Conservation (phyloP, 2,113 vertebrate genomes). For the Ameiurus melas region DNA sequence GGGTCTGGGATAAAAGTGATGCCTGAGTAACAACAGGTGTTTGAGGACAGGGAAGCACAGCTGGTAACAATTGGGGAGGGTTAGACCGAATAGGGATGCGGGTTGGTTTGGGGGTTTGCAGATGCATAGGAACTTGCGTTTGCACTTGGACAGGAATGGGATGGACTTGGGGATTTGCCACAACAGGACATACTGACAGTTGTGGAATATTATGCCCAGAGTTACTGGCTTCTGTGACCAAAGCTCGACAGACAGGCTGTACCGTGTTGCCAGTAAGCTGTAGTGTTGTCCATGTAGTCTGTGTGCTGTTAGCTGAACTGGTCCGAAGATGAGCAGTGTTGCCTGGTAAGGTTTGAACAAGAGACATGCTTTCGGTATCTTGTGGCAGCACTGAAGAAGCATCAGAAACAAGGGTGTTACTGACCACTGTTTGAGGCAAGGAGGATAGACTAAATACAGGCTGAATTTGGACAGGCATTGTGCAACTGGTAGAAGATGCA, state of each 20-base stretch:
- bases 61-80: constrained; percentile 60
- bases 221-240: constrained; percentile 63
- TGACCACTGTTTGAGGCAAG: constrained; percentile 44
- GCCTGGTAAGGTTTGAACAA: constrained; percentile 35
- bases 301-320: constrained; percentile 81
- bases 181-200: constrained; percentile 69
- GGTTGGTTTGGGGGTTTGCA: constrained; percentile 60
- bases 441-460: constrained; percentile 69
- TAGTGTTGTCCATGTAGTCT: constrained; percentile 96
- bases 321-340: constrained; percentile 63
- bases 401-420: constrained; percentile 38
- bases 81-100: constrained; percentile 64
- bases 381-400: constrained; percentile 20
- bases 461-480: constrained; percentile 58
- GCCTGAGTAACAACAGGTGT: constrained; percentile 40
- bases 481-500: constrained; percentile 56
- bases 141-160: constrained; percentile 78
- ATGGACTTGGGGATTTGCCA: constrained; percentile 76
- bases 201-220: constrained; percentile 64
- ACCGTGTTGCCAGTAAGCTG: constrained; percentile 92
- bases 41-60: constrained; percentile 55
- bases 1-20: constrained; percentile 57
- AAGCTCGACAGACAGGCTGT: constrained; percentile 86
- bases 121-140: constrained; percentile 63
- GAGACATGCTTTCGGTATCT: constrained; percentile 17